These are phyloP conservation scores for Drosophila algonquin DNA, from an alignment of 2,888 invertebrate species.

Conservation along the genomic window DNA sequence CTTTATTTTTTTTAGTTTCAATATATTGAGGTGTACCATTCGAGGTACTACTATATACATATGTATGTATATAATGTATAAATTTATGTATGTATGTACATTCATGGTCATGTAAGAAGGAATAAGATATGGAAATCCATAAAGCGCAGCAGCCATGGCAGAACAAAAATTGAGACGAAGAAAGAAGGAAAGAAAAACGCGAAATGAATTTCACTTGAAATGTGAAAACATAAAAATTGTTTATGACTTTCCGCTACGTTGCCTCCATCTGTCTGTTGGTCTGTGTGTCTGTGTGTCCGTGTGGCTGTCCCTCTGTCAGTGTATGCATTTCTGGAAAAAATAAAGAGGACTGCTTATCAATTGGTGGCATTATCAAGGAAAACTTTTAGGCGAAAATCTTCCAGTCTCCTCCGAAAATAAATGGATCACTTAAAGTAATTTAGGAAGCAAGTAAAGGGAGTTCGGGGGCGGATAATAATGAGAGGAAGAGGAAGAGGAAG, in stretches of 20 bases:
- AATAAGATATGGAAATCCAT: constrained; percentile 48
- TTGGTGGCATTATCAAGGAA: constrained; percentile 26
- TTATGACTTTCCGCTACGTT: constrained; percentile 75
- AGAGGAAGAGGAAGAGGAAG: too few relatives aligned
- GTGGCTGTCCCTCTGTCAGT: constrained; percentile 2
- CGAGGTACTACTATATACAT: not conserved
- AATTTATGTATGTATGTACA: not conserved
- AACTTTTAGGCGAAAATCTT: constrained; percentile 2
- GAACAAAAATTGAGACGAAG: not conserved
- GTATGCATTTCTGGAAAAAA: not conserved
- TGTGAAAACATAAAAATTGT: constrained; percentile 79
- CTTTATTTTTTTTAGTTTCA: not conserved
- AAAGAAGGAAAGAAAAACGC: constrained; percentile 59
- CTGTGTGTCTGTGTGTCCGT: constrained; percentile 23
- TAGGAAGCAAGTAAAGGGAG: not conserved
- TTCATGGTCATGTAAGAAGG: constrained; percentile 27
- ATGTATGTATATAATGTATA: not conserved
- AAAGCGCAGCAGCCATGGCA: constrained; percentile 74
- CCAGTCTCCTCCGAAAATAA: not conserved
- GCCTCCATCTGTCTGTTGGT: constrained; percentile 43
- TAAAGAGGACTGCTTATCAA: constrained; percentile 30
- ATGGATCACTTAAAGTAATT: not conserved
- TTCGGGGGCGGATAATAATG: too few relatives aligned
- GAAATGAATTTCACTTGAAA: constrained; percentile 78
- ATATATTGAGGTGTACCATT: too few relatives aligned